phyloP scores from a whole-genome alignment of 2,888 invertebrate genomes.

The Elysia crispata region DNA sequence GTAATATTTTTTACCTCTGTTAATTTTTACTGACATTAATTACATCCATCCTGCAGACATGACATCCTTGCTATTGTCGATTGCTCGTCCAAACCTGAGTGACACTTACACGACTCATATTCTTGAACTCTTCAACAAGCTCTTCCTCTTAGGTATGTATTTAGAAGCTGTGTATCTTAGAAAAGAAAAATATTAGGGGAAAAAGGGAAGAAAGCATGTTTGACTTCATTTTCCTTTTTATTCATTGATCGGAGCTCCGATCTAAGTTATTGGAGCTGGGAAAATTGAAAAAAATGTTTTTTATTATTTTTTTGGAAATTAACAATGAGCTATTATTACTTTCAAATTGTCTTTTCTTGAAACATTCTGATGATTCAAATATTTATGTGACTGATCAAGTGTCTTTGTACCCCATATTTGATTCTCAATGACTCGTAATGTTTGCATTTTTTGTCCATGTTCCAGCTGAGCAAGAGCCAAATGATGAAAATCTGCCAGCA shows the following conservation, averaged over 20 bases:
- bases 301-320: constrained; percentile 1
- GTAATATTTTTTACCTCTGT: no score
- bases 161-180: no score
- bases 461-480: constrained; percentile 81
- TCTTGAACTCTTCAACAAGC: constrained; percentile 87
- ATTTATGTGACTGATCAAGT: no score
- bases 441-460: no score
- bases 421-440: no score
- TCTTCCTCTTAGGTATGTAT: constrained; percentile 79
- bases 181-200: background rate
- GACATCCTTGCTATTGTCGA: constrained; percentile 88
- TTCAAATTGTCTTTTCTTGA: no score
- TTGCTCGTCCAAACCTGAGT: constrained; percentile 78
- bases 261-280: background rate
- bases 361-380: no score
- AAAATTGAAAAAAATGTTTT: background rate
- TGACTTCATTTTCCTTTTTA: no score
- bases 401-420: no score
- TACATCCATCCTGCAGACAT: constrained; percentile 81
- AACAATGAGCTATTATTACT: no score
- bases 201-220: no score
- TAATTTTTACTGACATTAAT: background rate
- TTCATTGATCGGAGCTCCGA: no score
- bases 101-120: constrained; percentile 69
- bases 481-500: constrained; percentile 83